Conservation (phyloP, 2,797 vertebrate species). For the Scleropages formosus region DNA sequence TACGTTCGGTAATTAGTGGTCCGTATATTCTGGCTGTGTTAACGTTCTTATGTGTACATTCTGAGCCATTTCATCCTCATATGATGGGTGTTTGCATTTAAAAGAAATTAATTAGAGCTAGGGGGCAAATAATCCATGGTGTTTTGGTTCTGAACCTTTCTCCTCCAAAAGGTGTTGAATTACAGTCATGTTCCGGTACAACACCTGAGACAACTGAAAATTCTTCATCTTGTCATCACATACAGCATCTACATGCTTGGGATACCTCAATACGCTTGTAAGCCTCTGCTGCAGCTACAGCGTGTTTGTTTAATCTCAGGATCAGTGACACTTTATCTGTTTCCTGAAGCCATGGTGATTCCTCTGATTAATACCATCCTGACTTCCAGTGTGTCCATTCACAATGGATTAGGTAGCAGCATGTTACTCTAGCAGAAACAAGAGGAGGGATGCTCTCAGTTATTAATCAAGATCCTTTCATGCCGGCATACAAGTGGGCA, state of each 20-base stretch:
- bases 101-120: not conserved
- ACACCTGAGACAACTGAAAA: too few relatives aligned
- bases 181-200: not conserved
- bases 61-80: conserved; percentile 16
- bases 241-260: not conserved
- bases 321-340: conserved; percentile 29
- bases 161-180: not conserved
- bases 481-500: too few relatives aligned
- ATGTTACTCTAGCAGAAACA: conserved; percentile 30
- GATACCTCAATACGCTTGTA: not conserved
- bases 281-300: not conserved
- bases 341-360: conserved; percentile 19
- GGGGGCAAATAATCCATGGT: too few relatives aligned
- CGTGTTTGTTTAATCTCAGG: conserved; percentile 5
- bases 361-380: conserved; percentile 28
- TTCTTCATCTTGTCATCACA: not conserved
- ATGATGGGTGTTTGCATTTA: not conserved
- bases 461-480: too few relatives aligned
- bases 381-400: conserved; percentile 32
- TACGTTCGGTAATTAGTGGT: too few relatives aligned
- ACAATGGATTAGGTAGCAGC: conserved; percentile 36
- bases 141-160: too few relatives aligned
- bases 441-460: not conserved
- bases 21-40: not conserved
- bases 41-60: conserved; percentile 5